Evolutionary conservation across 1,140 invertebrate species (phyloP), one percentile per base, ranked within the genome.

Genomic region (Copidosoma floridanum): DNA sequence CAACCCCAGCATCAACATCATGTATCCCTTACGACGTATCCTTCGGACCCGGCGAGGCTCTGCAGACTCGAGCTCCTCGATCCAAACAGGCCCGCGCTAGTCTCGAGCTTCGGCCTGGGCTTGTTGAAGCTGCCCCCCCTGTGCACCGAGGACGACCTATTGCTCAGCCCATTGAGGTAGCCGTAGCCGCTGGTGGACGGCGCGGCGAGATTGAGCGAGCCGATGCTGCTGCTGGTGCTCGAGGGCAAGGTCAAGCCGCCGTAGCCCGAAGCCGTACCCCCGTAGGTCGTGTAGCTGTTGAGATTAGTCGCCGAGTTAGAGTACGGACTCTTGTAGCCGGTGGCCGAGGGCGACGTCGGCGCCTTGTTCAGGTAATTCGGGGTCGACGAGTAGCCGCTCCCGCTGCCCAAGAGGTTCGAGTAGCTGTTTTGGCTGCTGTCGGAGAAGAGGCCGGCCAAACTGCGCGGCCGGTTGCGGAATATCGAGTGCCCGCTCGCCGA

Each of bases 251-350:
- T 83, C 12, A 85, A 73, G 1, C 74, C 75, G 35, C 83, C 83
- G 48, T 86, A 66, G 37, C 82, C 84, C 3, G 86, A 71, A 10
- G 83, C 83, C 12, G 85, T 85, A 63, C 87, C 87, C 21, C 85
- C 85, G 1, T 85, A 86, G 51, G 82, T 70, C 0, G 85, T 86
- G 20, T 85, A 85, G 5, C 86, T 85, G 54, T 87, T 87, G 5
- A 85, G 85, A 12, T 6, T 8, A 0, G 80, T 78, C 48, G 73
- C 78, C 1, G 72, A 69, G 26, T 74, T 78, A 0, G 75, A 72
- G 29, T 77, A 78, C 5, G 73, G 63, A 44, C 68, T 72, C 7
- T 58, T 65, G 24, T 64, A 71, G 35, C 38, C 5, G 4, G 58
- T 50, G 11, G 29, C 43, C 23, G 57, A 60, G 32, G 53, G 59